Conservation (phyloP, 2,888 invertebrate genomes). For the Scaptodrosophila latifasciaeformis region DNA sequence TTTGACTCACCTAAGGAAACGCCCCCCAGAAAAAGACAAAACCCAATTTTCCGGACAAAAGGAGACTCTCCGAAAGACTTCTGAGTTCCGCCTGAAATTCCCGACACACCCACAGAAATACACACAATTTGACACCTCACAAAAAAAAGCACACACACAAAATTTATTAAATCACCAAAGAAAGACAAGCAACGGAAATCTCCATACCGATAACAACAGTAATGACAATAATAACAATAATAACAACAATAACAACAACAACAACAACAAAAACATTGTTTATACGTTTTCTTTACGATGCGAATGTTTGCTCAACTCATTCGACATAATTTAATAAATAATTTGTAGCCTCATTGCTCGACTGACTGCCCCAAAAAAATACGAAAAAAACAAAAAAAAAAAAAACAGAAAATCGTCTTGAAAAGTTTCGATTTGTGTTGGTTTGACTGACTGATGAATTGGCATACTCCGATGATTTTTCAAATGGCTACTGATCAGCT, state of each 20-base stretch:
- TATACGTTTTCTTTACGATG: slow-evolving; percentile 6
- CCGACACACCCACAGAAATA: not conserved
- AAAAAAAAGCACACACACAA: too few species aligned
- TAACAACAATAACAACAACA: not conserved
- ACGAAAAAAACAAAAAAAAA: too few species aligned
- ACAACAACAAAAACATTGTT: too few species aligned
- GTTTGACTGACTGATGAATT: too few species aligned
- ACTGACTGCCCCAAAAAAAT: not conserved
- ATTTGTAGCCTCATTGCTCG: slow-evolving; percentile 52
- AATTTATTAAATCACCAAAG: not conserved
- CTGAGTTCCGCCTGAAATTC: not conserved
- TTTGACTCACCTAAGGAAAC: too few species aligned
- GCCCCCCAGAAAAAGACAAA: too few species aligned
- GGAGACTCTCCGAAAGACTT: too few species aligned
- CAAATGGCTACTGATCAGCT: too few species aligned
- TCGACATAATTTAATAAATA: slow-evolving; percentile 56
- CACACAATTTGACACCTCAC: not conserved
- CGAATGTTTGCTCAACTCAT: slow-evolving; percentile 53
- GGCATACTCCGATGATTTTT: too few species aligned
- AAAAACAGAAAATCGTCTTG: not conserved
- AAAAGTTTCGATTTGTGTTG: too few species aligned
- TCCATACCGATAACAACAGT: slow-evolving; percentile 12
- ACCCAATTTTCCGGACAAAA: too few species aligned
- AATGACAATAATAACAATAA: too few species aligned
- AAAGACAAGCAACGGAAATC: slow-evolving; percentile 26